These are phyloP conservation scores for Triops longicaudatus DNA, from an alignment of 1,140 invertebrate species.

Conservation along the genomic window DNA sequence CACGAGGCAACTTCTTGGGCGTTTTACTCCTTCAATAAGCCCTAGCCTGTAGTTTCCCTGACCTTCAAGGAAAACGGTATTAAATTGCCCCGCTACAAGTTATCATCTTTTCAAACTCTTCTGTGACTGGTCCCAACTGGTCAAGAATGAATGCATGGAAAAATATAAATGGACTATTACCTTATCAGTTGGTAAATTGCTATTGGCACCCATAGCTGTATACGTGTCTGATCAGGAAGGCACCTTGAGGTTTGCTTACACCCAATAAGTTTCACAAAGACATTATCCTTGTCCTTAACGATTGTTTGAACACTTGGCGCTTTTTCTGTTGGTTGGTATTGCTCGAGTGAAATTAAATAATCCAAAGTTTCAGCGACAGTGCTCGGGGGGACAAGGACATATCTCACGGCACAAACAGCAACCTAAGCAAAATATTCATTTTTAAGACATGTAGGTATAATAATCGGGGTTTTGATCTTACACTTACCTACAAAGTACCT, in stretches of 20 bases:
- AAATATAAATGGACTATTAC: neutral
- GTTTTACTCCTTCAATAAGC: no score
- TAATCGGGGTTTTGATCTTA: neutral
- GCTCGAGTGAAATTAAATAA: neutral
- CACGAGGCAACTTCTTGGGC: no score
- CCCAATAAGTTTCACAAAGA: neutral
- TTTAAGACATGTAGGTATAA: neutral
- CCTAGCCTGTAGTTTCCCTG: no score
- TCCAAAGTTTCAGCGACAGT: neutral
- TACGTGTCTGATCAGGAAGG: neutral
- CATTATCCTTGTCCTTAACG: neutral
- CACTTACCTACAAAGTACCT: no score
- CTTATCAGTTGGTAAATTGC: neutral
- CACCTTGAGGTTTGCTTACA: neutral
- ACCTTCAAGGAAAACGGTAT: no score
- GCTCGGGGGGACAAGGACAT: neutral
- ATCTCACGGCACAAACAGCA: neutral
- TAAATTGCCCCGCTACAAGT: no score
- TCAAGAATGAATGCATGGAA: neutral
- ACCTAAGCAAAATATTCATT: neutral
- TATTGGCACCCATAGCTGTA: neutral
- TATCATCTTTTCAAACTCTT: no score
- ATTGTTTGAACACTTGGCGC: no score
- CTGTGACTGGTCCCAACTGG: no score
- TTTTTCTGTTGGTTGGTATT: no score